phyloP scores from a whole-genome alignment of 1,140 invertebrate genomes.

The Asobara japonica region DNA sequence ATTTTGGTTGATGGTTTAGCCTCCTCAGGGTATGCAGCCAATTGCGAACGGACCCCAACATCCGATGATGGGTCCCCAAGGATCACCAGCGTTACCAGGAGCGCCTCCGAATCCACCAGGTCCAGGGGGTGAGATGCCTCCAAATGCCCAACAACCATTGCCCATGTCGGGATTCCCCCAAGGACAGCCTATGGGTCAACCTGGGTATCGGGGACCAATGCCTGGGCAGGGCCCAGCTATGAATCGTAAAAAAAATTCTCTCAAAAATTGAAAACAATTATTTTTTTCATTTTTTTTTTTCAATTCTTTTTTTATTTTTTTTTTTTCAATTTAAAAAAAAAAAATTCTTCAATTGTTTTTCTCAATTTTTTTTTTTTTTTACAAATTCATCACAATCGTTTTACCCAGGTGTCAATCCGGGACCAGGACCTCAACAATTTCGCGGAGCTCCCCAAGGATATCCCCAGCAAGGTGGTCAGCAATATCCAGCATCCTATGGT shows the following conservation, averaged over 20 bases:
- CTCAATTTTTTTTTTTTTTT: too few relatives aligned
- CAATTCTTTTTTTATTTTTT: too few relatives aligned
- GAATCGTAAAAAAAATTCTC: slow-evolving; percentile 51
- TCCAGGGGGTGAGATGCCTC: slow-evolving; percentile 62
- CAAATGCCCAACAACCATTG: slow-evolving; percentile 64
- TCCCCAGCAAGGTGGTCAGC: slow-evolving; percentile 68
- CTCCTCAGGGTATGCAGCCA: slow-evolving; percentile 67
- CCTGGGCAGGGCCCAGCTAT: slow-evolving; percentile 60
- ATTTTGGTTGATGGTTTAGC: slow-evolving; percentile 46
- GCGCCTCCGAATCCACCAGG: slow-evolving; percentile 54
- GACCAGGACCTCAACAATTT: slow-evolving; percentile 64
- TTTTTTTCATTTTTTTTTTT: slow-evolving; percentile 20
- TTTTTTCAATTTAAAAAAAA: too few relatives aligned
- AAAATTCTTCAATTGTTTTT: too few relatives aligned
- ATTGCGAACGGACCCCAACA: slow-evolving; percentile 66
- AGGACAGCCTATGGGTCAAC: slow-evolving; percentile 65
- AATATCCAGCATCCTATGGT: slow-evolving; percentile 66
- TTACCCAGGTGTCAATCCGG: slow-evolving; percentile 46
- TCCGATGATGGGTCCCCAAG: slow-evolving; percentile 64
- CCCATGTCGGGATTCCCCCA: slow-evolving; percentile 69
- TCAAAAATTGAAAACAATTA: neutral
- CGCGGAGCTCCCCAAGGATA: slow-evolving; percentile 68
- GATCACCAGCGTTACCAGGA: slow-evolving; percentile 54
- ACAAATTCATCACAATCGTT: too few relatives aligned
- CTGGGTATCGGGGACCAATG: slow-evolving; percentile 63